Evolutionary conservation across 1,140 invertebrate species (phyloP).

Genomic region (Drosophila orena): DNA sequence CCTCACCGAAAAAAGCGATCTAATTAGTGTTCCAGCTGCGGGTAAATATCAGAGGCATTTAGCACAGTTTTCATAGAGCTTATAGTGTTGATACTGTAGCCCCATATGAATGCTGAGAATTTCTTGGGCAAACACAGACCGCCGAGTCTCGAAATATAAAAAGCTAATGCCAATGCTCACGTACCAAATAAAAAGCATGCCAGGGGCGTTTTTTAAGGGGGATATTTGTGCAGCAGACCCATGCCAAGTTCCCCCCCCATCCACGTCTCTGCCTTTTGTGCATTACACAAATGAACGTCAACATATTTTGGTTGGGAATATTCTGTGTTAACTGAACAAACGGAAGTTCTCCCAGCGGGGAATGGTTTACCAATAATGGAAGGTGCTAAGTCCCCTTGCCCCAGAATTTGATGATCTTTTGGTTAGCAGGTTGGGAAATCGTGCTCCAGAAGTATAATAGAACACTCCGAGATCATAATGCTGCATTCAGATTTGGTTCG

Average conservation of each 20-base stretch:
- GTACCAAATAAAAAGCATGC: slow-evolving; percentile 65
- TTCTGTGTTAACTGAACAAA: slow-evolving; percentile 38
- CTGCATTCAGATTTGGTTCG: slow-evolving; percentile 13
- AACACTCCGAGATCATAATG: slow-evolving; percentile 22
- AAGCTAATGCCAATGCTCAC: slow-evolving; percentile 66
- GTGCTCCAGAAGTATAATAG: slow-evolving; percentile 44
- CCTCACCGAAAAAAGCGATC: slow-evolving; percentile 29
- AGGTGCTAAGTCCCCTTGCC: slow-evolving; percentile 53
- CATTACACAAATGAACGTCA: slow-evolving; percentile 35
- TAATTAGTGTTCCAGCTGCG: slow-evolving; percentile 65
- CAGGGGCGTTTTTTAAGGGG: slow-evolving; percentile 15
- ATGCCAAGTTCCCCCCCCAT: slow-evolving; percentile 53
- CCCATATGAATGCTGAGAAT: slow-evolving; percentile 56
- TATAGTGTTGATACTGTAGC: slow-evolving; percentile 34
- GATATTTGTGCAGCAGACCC: slow-evolving; percentile 30
- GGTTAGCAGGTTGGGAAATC: slow-evolving; percentile 58
- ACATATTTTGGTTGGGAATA: slow-evolving; percentile 56
- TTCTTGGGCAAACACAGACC: slow-evolving; percentile 51
- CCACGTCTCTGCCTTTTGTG: slow-evolving; percentile 6
- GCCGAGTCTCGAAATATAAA: slow-evolving; percentile 20
- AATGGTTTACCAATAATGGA: slow-evolving; percentile 27
- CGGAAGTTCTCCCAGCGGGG: slow-evolving; percentile 66
- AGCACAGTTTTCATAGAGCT: slow-evolving; percentile 69
- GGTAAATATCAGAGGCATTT: slow-evolving; percentile 66
- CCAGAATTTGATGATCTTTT: slow-evolving; percentile 48